A percentile compares a stretch with the other conserved stretches of the same genome.
These are phyloP conservation scores for Sphenopsis melanotis DNA, from an alignment of 2,797 vertebrate genomes.

Conservation along the genomic window DNA sequence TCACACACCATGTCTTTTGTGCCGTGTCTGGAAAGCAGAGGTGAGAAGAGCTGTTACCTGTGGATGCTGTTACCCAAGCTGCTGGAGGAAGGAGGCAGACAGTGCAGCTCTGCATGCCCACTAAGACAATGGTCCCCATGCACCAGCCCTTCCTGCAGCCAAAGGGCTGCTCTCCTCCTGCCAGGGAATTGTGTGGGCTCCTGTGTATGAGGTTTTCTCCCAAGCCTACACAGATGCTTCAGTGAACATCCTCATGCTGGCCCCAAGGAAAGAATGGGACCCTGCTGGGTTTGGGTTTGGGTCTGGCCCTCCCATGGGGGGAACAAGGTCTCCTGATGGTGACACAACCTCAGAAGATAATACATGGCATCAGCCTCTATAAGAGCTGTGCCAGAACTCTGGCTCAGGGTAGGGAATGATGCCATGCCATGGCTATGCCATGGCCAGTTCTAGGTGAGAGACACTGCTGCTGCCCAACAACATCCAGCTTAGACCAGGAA, in stretches of 20 bases:
- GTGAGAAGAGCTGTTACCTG: not conserved
- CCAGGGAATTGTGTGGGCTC: not conserved
- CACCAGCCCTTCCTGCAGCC: not conserved
- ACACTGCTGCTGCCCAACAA: not conserved
- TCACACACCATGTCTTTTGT: conserved; percentile 86
- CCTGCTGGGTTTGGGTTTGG: not conserved
- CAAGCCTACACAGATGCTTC: not conserved
- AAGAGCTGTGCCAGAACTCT: not conserved
- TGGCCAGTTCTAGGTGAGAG: not conserved
- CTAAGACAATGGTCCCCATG: accelerated
- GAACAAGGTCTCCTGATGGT: not conserved
- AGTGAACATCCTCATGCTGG: not conserved
- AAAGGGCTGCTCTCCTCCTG: not conserved
- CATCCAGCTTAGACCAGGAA: not conserved
- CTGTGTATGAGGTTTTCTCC: not conserved
- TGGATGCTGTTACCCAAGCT: not conserved
- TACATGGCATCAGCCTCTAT: accelerated
- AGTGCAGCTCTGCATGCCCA: not conserved
- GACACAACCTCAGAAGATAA: not conserved
- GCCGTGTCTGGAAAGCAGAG: conserved; percentile 82
- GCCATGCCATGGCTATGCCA: too few species aligned
- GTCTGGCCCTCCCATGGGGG: not conserved
- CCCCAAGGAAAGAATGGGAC: not conserved
- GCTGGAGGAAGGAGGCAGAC: not conserved
- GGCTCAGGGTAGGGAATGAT: not conserved